Base-by-base conservation (phyloP, 2,888 invertebrate genomes). In the Craniophora ligustri region DNA sequence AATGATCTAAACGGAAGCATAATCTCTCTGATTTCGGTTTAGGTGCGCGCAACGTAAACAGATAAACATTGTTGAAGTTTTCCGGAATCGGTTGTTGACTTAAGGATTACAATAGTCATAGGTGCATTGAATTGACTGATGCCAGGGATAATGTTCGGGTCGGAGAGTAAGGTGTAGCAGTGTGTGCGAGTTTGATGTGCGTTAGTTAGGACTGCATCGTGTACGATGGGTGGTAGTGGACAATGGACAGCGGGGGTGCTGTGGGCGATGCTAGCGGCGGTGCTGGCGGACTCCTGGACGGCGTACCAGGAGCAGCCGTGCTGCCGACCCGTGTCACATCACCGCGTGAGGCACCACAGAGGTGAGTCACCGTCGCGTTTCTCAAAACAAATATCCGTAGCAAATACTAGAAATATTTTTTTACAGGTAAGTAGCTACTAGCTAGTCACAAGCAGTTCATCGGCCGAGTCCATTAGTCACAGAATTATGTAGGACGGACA, bases 231-330 rank as follows among this genome's bases (percentile, higher is more conserved):
- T 58, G 75, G 67, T 56, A 72, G 78, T 48, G 67, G 76, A 67
- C 82, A 79, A 74, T 88, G 88, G 87, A 84, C 84, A 57, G 79
- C 80, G 45, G 85, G 84, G 74, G 76, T 91, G 75, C 67, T 90
- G 73, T 87, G 86, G 84, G 84, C 81, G 41, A 73, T 87, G 79
- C 64, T 88, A 78, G 87, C 85, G 75, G 94, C 92, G 72, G 95
- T 87, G 68, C 88, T 91, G 85, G 95, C 94, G 70, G 95, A 95
- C 88, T 95, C 94, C 76, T 95, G 95, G 95, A 95, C 94, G 35
- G 94, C 95, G 75, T 95, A 94, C 83, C 94, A 94, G 90, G 95
- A 95, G 88, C 94, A 95, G 82, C 95, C 95, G 35, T 95, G 95
- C 82, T 95, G 95, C 85, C 91, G 94, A 50, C 94, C 94, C 32